Conservation (phyloP, 53 echinoderm and acorn worm genomes). For the Arbacia lixula region DNA sequence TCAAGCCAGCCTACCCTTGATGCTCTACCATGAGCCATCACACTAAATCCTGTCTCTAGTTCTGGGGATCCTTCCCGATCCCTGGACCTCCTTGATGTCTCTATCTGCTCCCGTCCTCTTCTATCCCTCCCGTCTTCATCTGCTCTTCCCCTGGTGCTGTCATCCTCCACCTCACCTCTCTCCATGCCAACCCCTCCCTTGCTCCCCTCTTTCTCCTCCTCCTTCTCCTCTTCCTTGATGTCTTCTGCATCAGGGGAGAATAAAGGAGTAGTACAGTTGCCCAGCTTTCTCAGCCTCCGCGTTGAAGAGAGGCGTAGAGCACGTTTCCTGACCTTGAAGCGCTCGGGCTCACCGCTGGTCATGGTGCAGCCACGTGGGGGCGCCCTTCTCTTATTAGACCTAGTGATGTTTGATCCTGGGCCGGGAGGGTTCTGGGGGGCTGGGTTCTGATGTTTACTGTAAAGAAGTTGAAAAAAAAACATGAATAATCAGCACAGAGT, state of each 20-base stretch:
- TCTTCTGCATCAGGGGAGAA: background rate
- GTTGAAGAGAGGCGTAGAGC: background rate
- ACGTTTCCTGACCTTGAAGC: constrained; percentile 2
- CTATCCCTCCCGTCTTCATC: too few relatives aligned
- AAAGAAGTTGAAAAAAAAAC: background rate
- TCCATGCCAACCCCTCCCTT: background rate
- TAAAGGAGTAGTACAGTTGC: background rate
- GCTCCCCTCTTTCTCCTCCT: background rate
- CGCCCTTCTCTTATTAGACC: background rate
- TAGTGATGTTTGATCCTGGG: too few relatives aligned
- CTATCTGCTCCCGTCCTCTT: background rate
- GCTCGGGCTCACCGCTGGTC: background rate
- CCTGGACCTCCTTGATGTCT: background rate
- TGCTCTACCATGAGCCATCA: background rate
- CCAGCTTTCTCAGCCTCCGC: background rate
- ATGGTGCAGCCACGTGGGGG: background rate
- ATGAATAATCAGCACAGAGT: background rate
- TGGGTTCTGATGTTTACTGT: background rate
- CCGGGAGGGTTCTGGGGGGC: background rate
- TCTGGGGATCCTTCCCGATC: constrained; percentile 17
- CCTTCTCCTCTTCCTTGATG: constrained; percentile 10
- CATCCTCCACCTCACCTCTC: background rate
- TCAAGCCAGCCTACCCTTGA: background rate
- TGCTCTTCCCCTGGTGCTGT: too few relatives aligned
- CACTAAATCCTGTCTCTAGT: constrained; percentile 21